Evolutionary conservation across 2,113 vertebrate species (phyloP).

Genomic region (Ardeotis arabs): DNA sequence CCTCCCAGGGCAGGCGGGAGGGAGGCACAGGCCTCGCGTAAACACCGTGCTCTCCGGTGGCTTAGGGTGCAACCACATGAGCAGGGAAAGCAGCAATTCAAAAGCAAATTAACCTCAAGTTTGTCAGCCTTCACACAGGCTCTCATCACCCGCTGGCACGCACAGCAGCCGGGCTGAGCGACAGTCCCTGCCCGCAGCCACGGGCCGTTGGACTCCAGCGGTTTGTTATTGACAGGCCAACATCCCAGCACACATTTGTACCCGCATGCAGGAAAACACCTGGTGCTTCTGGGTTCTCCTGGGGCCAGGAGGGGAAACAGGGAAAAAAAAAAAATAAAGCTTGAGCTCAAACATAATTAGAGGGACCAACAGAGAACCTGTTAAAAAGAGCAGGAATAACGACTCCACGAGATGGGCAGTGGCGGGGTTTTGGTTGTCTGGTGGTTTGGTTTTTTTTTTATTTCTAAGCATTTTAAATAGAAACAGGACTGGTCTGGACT

Average conservation of each 20-base stretch:
- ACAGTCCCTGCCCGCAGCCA: background rate
- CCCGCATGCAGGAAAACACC: background rate
- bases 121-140: background rate
- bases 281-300: background rate
- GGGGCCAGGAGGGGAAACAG: background rate
- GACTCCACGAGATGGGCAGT: rapidly evolving
- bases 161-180: background rate
- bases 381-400: background rate
- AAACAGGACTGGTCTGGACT: background rate
- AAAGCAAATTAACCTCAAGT: background rate
- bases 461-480: background rate
- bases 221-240: background rate
- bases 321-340: rapidly evolving
- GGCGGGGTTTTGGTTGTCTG: background rate
- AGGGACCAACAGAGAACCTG: background rate
- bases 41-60: background rate
- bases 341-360: background rate
- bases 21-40: background rate
- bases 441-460: background rate
- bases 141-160: background rate
- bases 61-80: background rate
- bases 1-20: background rate
- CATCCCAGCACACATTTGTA: background rate
- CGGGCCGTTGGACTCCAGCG: rapidly evolving
- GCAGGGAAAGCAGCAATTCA: background rate